These are phyloP conservation scores for Scaptomyza montana DNA, from an alignment of 1,140 invertebrate species.

Conservation along the genomic window DNA sequence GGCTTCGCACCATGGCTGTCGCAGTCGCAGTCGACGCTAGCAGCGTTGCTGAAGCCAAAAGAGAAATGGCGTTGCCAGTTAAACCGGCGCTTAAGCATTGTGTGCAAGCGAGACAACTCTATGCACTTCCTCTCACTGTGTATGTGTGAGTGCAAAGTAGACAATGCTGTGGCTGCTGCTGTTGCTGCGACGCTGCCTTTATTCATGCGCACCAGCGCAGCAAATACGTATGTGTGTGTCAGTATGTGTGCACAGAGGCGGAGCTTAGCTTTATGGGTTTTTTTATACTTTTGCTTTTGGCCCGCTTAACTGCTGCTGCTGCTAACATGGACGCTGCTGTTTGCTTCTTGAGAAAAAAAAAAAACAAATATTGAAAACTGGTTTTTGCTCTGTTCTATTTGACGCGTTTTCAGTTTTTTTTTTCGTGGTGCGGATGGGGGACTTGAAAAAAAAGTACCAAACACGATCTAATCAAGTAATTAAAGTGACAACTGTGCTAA, in stretches of 20 bases:
- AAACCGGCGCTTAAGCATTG: neutral
- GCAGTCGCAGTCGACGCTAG: conserved; percentile 30
- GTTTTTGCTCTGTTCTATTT: conserved; percentile 70
- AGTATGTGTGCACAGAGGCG: conserved; percentile 52
- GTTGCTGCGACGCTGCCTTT: conserved; percentile 54
- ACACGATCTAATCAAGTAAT: conserved; percentile 74
- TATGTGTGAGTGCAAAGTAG: neutral
- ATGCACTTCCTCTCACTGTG: conserved; percentile 44
- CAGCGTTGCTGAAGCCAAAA: conserved; percentile 40
- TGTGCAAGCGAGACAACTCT: conserved; percentile 61
- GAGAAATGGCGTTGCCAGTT: conserved; percentile 66
- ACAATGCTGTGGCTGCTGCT: neutral
- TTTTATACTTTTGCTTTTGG: conserved; percentile 52
- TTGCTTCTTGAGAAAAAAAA: conserved; percentile 23
- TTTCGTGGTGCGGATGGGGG: neutral
- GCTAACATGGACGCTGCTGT: conserved; percentile 67
- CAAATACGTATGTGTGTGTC: conserved; percentile 9
- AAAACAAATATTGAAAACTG: conserved; percentile 55
- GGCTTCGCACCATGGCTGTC: conserved; percentile 41
- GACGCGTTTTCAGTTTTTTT: conserved; percentile 47
- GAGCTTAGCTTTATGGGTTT: conserved; percentile 54
- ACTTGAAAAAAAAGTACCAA: conserved; percentile 33
- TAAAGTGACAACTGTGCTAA: conserved; percentile 48
- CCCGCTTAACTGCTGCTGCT: conserved; percentile 23
- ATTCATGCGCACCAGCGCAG: conserved; percentile 68